A percentile compares a stretch with the other conserved stretches of the same genome.
Evolutionary conservation across 1,140 invertebrate species (phyloP).

Genomic region (Contarinia nasturtii): DNA sequence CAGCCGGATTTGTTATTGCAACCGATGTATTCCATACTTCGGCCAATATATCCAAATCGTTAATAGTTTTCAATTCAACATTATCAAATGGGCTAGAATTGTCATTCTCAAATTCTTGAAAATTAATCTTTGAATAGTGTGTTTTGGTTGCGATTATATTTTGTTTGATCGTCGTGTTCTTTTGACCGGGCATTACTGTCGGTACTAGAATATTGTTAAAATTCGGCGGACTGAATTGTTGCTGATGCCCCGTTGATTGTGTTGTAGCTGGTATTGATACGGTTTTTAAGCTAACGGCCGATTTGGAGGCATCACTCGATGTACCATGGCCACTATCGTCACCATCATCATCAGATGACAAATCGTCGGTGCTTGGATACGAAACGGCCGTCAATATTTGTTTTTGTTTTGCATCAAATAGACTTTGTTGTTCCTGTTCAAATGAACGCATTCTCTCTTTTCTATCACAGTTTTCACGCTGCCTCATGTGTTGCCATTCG

Average conservation of each 20-base stretch:
- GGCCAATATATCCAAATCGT: conserved; percentile 72
- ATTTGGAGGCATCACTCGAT: background rate
- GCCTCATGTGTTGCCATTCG: conserved; percentile 41
- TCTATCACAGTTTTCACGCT: conserved; percentile 33
- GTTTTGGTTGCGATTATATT: background rate
- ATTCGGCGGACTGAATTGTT: conserved; percentile 1
- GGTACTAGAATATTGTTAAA: conserved; percentile 5
- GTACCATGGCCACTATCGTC: conserved; percentile 6
- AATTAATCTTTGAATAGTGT: conserved; percentile 29
- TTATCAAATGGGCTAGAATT: conserved; percentile 81
- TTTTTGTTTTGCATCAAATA: conserved; percentile 31
- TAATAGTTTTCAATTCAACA: conserved; percentile 74
- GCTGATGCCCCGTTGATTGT: conserved; percentile 23
- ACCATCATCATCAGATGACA: conserved; percentile 12
- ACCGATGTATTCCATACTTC: conserved; percentile 33
- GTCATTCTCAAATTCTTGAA: conserved; percentile 71
- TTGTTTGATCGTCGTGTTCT: background rate
- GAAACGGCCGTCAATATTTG: conserved; percentile 33
- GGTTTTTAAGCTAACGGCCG: conserved; percentile 24
- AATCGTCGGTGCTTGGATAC: conserved; percentile 29
- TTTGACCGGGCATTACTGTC: conserved; percentile 1
- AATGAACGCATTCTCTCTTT: conserved; percentile 32
- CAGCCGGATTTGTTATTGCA: background rate
- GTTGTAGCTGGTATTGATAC: conserved; percentile 3
- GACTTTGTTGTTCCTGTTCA: conserved; percentile 29